Base-by-base conservation (phyloP, 1,140 invertebrate genomes). In the Heliothis subflexa region DNA sequence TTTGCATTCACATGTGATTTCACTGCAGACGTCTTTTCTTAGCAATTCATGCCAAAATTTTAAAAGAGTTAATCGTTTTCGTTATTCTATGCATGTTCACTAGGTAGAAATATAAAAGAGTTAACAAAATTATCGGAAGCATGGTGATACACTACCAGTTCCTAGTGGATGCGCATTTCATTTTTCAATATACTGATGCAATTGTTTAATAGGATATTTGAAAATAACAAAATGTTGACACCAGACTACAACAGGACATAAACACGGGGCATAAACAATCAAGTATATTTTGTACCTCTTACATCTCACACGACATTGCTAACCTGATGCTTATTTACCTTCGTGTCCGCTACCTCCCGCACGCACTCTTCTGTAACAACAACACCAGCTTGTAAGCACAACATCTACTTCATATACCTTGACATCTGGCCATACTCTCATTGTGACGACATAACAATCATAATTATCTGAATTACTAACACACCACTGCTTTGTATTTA, bases 1-100 rank as follows among this genome's bases (percentile, higher is more conserved):
- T 92, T 93, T 92, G 90, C 91, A 93, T 94, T 94, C 93, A 94
- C 93, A 94, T 94, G 93, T 94, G 93, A 94, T 94, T 94, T 94
- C 93, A 94, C 93, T 92, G 93, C 93, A 92, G 86, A 89, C 88
- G 83, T 91, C 80, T 89, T 85, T 89, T 89, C 88, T 86, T 87
- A 89, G 87, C 88, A 90, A 90, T 92, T 93, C 91, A 92, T 93
- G 88, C 92, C 88, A 83, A 84, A 87, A 59, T 71, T 52, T 13
- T 49, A 25, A 57, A 33, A 59, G 40, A 71, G 71, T 71, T 52
- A 73, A 78, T 72, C 78, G 82, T 80, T 82, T 83, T 81, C 76
- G 71, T 83, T 62, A 76, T 57, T 59, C 59, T 74, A 76, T 89
- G 91, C 92, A 93, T 92, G 88, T 86, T 85, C 85, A 86, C 83